Conservation (phyloP, 2,888 invertebrate genomes). For the Ephialtes manifestator region DNA sequence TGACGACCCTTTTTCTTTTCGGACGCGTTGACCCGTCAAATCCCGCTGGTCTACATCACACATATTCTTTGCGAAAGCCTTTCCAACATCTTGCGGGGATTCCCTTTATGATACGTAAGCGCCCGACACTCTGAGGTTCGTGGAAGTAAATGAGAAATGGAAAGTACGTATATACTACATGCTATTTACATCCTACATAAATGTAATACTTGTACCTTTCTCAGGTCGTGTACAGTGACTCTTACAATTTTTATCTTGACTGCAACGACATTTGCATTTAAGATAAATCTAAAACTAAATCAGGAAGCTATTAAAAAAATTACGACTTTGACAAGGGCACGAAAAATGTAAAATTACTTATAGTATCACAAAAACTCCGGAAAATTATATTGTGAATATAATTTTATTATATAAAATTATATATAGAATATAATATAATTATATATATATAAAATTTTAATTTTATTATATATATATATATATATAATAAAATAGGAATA, state of each 20-base stretch:
- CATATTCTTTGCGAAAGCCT: slow-evolving; percentile 11
- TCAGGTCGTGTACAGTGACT: neutral
- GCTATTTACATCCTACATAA: neutral
- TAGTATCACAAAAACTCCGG: too few species aligned
- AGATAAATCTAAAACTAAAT: neutral
- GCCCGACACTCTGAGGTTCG: neutral
- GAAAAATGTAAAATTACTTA: too few species aligned
- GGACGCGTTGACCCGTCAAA: slow-evolving; percentile 64
- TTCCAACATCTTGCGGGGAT: slow-evolving; percentile 16
- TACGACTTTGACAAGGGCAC: neutral
- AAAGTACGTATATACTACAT: neutral
- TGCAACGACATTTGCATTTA: neutral
- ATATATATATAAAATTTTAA: too few species aligned
- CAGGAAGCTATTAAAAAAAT: neutral
- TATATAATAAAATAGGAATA: too few species aligned
- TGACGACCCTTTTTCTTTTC: slow-evolving; percentile 35
- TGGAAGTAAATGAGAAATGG: slow-evolving; percentile 23
- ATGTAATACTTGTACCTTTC: neutral
- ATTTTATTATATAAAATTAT: too few species aligned
- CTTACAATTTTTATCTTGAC: neutral
- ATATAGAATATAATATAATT: too few species aligned
- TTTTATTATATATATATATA: too few species aligned
- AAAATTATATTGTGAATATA: too few species aligned
- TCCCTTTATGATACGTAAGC: slow-evolving; percentile 3
- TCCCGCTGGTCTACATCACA: slow-evolving; percentile 48